Evolutionary conservation across 1,140 invertebrate genomes (phyloP), one percentile per base, ranked within the genome.

Genomic region (Drosophila setifemur): DNA sequence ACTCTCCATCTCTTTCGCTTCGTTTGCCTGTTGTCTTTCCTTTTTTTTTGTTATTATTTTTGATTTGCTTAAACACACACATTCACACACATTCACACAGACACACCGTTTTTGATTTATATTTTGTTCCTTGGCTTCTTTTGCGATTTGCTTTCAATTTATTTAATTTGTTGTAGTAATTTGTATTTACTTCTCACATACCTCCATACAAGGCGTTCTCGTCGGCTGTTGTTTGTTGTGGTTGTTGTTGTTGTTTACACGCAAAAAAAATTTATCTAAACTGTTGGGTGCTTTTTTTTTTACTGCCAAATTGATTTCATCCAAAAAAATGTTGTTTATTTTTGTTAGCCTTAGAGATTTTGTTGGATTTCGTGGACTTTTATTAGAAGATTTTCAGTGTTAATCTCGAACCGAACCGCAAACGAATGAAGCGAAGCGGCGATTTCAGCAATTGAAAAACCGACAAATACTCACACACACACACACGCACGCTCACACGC

Each of bases 351-450:
- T 33, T 33, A n/a, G n/a, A 29, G 33, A 29, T 11, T 23, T 4
- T 25, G 23, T 14, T 11, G 19, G 48, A 39, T 60, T 39, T 53
- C 29, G 23, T 18, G 42, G 45, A 47, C 25, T 52, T 44, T 45
- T 25, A 44, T 44, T 14, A 1, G 26, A 44, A 49, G 14, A 49
- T 68, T 73, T 61, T 71, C 28, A 72, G 4, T 16, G 43, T 70
- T 39, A 78, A 73, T 76, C 79, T 72, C 58, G 70, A 83, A 78
- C 79, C 47, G 79, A 74, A 85, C 74, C 58, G 58, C 79, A 83
- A 83, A 74, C 79, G 79, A 83, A 83, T 83, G 78, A 83, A 83
- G 79, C 79, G 70, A 85, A 78, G 82, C 78, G 73, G 78, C 78
- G 73, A 73, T 69, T 60, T 74, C 37, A 58, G 58, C 64, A 78